Conservation (phyloP, 1,140 invertebrate genomes). For the Bombus terrestris region DNA sequence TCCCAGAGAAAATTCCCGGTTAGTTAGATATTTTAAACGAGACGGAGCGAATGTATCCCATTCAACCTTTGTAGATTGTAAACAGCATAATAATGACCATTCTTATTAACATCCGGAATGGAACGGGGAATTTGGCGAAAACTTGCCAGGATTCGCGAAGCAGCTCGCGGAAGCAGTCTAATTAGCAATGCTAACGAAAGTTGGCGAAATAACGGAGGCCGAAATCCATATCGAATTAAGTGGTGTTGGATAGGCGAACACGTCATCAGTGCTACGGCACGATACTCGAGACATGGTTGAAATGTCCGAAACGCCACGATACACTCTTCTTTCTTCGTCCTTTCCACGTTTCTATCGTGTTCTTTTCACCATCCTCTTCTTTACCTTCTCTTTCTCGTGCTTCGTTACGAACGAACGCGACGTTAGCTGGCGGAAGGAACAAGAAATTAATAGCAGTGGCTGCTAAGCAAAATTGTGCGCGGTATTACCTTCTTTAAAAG, state of each 20-base stretch:
- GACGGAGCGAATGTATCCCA: neutral
- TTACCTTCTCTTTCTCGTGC: neutral
- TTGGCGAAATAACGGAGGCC: conserved; percentile 64
- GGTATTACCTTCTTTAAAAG: conserved; percentile 50
- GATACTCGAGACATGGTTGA: conserved; percentile 37
- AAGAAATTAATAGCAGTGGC: conserved; percentile 49
- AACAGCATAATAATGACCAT: conserved; percentile 67
- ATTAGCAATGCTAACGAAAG: conserved; percentile 69
- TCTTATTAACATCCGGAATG: conserved; percentile 60
- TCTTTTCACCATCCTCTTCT: neutral
- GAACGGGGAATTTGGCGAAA: conserved; percentile 44
- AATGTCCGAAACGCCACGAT: neutral
- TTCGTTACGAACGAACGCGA: neutral
- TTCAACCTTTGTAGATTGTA: conserved; percentile 55
- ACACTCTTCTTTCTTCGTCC: neutral
- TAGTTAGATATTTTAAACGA: neutral
- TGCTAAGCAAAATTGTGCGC: conserved; percentile 43
- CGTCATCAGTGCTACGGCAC: conserved; percentile 34
- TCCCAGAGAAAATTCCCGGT: neutral
- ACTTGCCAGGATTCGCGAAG: conserved; percentile 43
- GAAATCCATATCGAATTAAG: conserved; percentile 64
- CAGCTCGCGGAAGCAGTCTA: conserved; percentile 47
- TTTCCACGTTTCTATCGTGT: neutral
- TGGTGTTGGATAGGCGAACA: conserved; percentile 45
- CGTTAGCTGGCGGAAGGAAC: conserved; percentile 28